A percentile compares a stretch with the other conserved stretches of the same genome.
These are phyloP conservation scores for Cremastinae sp. DNA, from an alignment of 2,888 invertebrate genomes.

Conservation along the genomic window DNA sequence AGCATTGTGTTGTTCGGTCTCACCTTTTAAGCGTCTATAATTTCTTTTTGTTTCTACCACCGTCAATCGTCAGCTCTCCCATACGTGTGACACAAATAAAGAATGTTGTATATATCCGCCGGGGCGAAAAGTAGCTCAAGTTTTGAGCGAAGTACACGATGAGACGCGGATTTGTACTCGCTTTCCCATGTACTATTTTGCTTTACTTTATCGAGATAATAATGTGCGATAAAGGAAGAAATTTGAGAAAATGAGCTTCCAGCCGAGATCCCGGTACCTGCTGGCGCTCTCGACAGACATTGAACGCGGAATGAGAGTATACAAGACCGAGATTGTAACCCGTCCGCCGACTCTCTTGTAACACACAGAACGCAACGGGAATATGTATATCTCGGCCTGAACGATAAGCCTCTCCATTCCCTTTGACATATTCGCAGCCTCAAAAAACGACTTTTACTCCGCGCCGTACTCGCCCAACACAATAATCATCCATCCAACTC, in stretches of 20 bases:
- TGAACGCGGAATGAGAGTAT: slow-evolving; percentile 43
- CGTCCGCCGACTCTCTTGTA: slow-evolving; percentile 32
- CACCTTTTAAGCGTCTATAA: slow-evolving; percentile 18
- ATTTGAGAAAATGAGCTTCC: neutral
- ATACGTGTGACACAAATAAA: slow-evolving; percentile 16
- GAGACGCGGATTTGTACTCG: neutral
- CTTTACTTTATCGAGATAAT: neutral
- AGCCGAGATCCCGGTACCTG: slow-evolving; percentile 32
- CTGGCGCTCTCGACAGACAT: slow-evolving; percentile 36
- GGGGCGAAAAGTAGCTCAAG: neutral
- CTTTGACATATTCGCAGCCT: neutral
- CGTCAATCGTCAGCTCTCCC: slow-evolving; percentile 27
- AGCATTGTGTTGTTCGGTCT: neutral
- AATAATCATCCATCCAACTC: neutral
- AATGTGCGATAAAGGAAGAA: neutral
- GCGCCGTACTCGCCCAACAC: neutral
- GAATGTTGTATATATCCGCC: neutral
- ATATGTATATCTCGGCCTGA: slow-evolving; percentile 47
- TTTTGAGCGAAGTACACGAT: neutral
- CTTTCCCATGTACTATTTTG: neutral
- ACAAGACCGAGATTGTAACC: slow-evolving; percentile 8
- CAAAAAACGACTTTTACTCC: slow-evolving; percentile 1
- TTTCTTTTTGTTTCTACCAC: slow-evolving; percentile 6
- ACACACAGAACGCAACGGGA: slow-evolving; percentile 55
- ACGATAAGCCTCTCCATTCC: slow-evolving; percentile 49